phyloP scores from a whole-genome alignment of 2,113 vertebrate species.

The Petroica traversi region DNA sequence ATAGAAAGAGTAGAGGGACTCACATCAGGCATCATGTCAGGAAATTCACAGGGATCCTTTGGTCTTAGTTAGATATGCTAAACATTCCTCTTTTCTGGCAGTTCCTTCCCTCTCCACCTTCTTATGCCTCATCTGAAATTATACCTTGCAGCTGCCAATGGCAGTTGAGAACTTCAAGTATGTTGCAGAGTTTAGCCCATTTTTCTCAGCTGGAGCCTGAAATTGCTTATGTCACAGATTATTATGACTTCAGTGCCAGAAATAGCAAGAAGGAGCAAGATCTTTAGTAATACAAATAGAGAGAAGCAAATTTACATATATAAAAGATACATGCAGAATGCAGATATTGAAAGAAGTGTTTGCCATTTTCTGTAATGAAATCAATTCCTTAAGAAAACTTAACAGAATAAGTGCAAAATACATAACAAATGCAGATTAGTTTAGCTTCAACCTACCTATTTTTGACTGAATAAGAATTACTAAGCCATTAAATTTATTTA shows the following conservation, averaged over 20 bases:
- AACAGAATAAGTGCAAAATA: not conserved
- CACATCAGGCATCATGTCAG: not conserved
- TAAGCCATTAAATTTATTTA: not conserved
- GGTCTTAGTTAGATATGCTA: not conserved
- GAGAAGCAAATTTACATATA: not conserved
- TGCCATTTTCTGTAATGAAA: not conserved
- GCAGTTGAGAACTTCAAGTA: slow-evolving; percentile 4
- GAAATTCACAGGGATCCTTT: not conserved
- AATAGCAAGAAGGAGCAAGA: slow-evolving; percentile 37
- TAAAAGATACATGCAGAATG: not conserved
- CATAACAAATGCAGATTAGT: not conserved
- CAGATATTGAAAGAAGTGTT: not conserved
- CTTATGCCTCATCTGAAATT: not conserved
- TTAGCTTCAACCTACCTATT: not conserved
- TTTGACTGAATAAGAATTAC: not conserved
- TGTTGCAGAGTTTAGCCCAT: not conserved
- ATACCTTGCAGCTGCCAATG: slow-evolving; percentile 21
- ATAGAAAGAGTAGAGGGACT: not conserved
- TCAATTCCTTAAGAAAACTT: not conserved
- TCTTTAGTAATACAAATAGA: slow-evolving; percentile 27
- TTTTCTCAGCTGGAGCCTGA: slow-evolving; percentile 34
- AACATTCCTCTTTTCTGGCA: not conserved
- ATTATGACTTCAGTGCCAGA: slow-evolving; percentile 27
- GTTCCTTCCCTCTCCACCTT: not conserved
- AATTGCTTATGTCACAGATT: slow-evolving; percentile 38